Evolutionary conservation across 2,888 invertebrate species (phyloP).

Genomic region (Ophion ventricosus): DNA sequence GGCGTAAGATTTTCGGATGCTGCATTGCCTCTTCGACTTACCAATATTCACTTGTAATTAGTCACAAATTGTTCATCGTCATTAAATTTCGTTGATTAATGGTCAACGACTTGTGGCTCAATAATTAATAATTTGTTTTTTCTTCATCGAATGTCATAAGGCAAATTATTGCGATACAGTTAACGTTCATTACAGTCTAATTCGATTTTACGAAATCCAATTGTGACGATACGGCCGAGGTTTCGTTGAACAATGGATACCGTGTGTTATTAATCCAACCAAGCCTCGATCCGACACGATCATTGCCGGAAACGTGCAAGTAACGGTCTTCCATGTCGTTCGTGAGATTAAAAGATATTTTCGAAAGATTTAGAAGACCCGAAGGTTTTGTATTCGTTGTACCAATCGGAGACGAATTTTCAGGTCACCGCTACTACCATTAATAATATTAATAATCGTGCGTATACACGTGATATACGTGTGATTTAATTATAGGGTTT

Average conservation of each 20-base stretch:
- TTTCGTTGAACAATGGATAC: constrained; percentile 38
- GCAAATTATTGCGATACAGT: constrained; percentile 14
- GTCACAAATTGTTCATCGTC: no score
- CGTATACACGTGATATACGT: neutral
- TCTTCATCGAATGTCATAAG: neutral
- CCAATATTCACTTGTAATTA: neutral
- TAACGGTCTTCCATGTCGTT: constrained; percentile 14
- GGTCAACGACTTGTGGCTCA: neutral
- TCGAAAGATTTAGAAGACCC: neutral
- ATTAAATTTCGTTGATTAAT: constrained; percentile 1
- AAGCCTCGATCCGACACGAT: neutral
- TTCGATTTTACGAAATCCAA: constrained; percentile 50
- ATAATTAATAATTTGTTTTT: constrained; percentile 15
- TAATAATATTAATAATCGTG: neutral
- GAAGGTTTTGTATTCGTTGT: neutral
- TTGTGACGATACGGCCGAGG: constrained; percentile 13
- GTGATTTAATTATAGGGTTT: neutral
- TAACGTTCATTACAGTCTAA: constrained; percentile 9
- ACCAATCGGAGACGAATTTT: constrained; percentile 23
- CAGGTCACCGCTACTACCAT: constrained; percentile 18
- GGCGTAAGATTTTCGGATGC: no score
- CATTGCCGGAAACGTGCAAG: constrained; percentile 1
- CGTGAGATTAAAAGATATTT: constrained; percentile 1
- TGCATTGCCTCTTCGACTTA: neutral
- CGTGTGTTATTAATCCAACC: constrained; percentile 28